Percentiles rank a stretch among this genome's conserved stretches.
phyloP scores from a whole-genome alignment of 2,797 vertebrate species.

The Acanthurus lineatus region DNA sequence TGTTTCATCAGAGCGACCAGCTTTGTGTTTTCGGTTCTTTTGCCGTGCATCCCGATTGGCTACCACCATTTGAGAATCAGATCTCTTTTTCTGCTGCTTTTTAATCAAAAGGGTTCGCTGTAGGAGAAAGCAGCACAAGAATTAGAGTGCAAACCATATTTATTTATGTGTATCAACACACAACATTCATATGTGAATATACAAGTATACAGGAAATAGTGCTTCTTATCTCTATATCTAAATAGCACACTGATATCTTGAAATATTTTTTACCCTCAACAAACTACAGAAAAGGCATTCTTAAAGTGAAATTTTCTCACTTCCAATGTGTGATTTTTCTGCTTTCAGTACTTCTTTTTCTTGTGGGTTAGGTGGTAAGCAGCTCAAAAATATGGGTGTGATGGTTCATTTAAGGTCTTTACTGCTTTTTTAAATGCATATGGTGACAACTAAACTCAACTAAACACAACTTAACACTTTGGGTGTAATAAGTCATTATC shows the following conservation, averaged over 20 bases:
- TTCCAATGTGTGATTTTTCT: neutral
- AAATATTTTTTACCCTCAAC: neutral
- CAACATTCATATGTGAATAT: neutral
- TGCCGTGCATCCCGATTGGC: conserved; percentile 85
- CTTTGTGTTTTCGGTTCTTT: conserved; percentile 81
- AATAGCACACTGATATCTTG: no score
- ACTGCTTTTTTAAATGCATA: neutral
- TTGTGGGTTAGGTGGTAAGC: no score
- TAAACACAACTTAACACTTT: neutral
- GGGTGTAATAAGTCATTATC: neutral
- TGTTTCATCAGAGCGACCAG: conserved; percentile 76
- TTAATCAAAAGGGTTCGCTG: conserved; percentile 89
- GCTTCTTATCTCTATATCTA: neutral
- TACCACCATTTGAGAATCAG: conserved; percentile 90
- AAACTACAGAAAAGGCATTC: neutral
- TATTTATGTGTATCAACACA: neutral
- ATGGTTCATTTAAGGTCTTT: neutral
- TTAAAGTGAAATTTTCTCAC: neutral
- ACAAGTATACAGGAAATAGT: neutral
- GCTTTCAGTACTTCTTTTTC: neutral
- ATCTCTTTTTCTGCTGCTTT: conserved; percentile 90
- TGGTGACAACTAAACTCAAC: neutral
- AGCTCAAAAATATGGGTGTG: neutral
- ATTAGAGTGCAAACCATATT: neutral
- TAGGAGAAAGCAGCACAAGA: conserved; percentile 8